Base-by-base conservation (phyloP, 2,113 vertebrate genomes). In the Craseonycteris thonglongyai region DNA sequence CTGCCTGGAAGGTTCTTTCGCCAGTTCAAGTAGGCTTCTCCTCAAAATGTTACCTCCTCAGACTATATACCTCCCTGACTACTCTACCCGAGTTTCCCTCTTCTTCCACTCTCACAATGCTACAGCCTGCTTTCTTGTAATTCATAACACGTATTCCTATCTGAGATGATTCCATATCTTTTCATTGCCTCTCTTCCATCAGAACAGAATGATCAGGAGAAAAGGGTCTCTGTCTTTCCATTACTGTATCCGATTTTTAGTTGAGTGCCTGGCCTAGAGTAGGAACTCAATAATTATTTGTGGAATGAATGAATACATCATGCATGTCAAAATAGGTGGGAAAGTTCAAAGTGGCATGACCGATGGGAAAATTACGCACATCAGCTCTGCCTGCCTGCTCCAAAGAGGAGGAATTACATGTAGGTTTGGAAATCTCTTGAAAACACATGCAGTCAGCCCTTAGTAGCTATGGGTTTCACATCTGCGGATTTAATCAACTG, bases 361-460 rank as follows among this genome's bases (percentile, higher is more conserved):
- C 26, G 45, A 95, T 59, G 21, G 15, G 7, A 86, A 96, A 74
- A 80, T 61, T 16, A 40, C 54, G 89, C 79, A 86, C 87, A 49
- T 38, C 15, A 18, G 40, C 15, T 85, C 65, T n/a, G 22, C 28
- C 45, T 42, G 47, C 35, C 30, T 9, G 56, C 51, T 15, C 38
- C 28, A 71, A 3, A 88, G 42, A n/a, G 72, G 8, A 95, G 24
- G 81, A 79, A 82, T 88, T 28, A 30, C 16, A 19, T 3, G n/a
- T 10, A 61, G 45, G 26, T 59, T 42, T 51, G 59, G 79, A 59
- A 94, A 83, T 83, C 6, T 93, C 68, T 68, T 42, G 6, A 45
- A 83, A 69, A 87, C 35, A 54, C 19, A 5, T 12, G 56, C 38
- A 61, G n/a, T 16, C 45, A 13, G 47, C 49, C 28, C 30, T 75